Base-by-base conservation (phyloP, 1,140 invertebrate species). In the Helicoverpa zea region DNA sequence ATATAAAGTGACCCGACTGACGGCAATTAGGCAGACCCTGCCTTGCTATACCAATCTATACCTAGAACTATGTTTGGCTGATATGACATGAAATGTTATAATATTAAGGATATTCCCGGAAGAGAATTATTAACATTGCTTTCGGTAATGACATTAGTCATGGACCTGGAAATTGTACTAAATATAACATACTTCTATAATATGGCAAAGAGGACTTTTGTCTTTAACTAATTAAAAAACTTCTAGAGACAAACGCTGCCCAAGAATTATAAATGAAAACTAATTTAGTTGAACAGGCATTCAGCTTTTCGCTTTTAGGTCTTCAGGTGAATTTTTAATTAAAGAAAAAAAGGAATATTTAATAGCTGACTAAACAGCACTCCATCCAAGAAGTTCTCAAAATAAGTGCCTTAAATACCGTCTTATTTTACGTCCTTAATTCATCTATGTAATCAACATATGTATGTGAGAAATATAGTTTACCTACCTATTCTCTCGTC, bases 1-100 rank as follows among this genome's bases (percentile, higher is more conserved):
- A 81, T 75, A 83, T 84, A 81, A 84, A 81, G 78, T 84, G 84
- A 79, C 77, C 73, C 64, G 47, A 68, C 81, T 74, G 75, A 49
- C 59, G 74, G 76, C 59, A 75, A 75, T 75, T 75, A 75, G 73
- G 43, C 54, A 59, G 72, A 54, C 51, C 70, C 70, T 43, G 30
- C 29, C 70, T 16, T 5, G 29, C 52, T 56, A 11, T 73, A 56
- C 52, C 70, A 29, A 35, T 16, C 1, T 72, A 16, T 49, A 18
- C 35, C 61, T 18, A 66, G 35, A 16, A 66, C 14, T 47, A 11
- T 66, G 43, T 49, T 10, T 43, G 18, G 16, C 16, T 43, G 10
- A 23, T 18, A 18, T 66, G 43, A 49, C 16, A 23, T 35, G 18
- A 66, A 49, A 49, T 47, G 18, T 35, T 18, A n/a, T 58, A 58